Conservation (phyloP, 1,140 invertebrate genomes). For the Glossosoma conforme region DNA sequence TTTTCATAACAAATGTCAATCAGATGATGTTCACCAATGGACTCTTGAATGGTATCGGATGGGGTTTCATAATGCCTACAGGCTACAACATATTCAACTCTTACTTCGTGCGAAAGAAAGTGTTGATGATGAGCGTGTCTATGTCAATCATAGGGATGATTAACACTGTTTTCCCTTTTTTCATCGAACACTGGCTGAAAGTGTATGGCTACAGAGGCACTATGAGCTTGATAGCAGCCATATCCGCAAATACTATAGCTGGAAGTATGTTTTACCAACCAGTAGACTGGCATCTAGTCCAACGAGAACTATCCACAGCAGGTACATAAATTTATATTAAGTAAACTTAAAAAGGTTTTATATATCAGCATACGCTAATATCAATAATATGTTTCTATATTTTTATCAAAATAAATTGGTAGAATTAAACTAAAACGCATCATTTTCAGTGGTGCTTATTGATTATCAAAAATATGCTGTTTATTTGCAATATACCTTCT, state of each 20-base stretch:
- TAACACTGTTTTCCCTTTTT: slow-evolving; percentile 53
- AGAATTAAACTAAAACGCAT: too few species aligned
- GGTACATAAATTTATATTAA: too few species aligned
- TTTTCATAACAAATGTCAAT: slow-evolving; percentile 48
- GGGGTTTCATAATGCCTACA: slow-evolving; percentile 38
- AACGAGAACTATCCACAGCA: too few species aligned
- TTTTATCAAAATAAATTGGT: too few species aligned
- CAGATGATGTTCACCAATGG: slow-evolving; percentile 50
- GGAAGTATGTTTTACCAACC: slow-evolving; percentile 64
- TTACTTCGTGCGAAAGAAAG: slow-evolving; percentile 46
- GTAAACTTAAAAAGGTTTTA: too few species aligned
- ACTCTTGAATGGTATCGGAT: slow-evolving; percentile 43
- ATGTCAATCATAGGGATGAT: slow-evolving; percentile 45
- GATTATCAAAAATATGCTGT: too few species aligned
- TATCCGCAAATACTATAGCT: slow-evolving; percentile 58
- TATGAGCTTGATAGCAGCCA: slow-evolving; percentile 52
- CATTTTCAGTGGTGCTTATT: too few species aligned
- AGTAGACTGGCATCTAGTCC: slow-evolving; percentile 63
- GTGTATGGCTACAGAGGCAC: slow-evolving; percentile 59
- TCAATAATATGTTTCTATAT: too few species aligned
- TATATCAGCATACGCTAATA: too few species aligned
- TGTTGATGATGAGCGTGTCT: slow-evolving; percentile 47
- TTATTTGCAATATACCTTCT: too few species aligned
- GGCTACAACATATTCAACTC: slow-evolving; percentile 45
- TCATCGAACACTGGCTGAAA: slow-evolving; percentile 51